Base-by-base conservation (phyloP, 2,888 invertebrate species). In the Brachypterus glaber region DNA sequence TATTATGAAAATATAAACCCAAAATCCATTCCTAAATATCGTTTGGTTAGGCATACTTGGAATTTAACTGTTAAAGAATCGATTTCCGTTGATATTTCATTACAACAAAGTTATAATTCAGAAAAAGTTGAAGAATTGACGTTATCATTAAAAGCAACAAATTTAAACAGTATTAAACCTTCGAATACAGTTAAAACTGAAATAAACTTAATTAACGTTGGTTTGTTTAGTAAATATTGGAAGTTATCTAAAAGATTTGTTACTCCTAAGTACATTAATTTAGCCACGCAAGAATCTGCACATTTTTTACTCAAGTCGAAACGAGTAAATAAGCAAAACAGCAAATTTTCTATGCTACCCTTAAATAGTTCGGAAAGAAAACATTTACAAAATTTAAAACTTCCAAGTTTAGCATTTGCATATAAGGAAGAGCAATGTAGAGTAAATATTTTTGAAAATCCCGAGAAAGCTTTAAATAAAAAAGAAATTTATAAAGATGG, bases 101-200 rank as follows among this genome's bases (percentile, higher is more conserved):
- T 69, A 33, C 65, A 68, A 32, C 59, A 68, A 21, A 70, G 70
- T 43, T 68, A 66, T 50, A 61, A 64, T 21, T 58, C 63, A 13
- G 56, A 54, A 37, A 47, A 43, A 7, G 57, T 66, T 18, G 74
- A 77, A 49, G 77, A 75, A 35, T 65, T 86, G 55, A 77, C 77
- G 32, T 56, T 87, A 8, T 75, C 79, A 21, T 63, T 84, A 2
- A 78, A 77, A 54, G 67, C 82, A 0, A 80, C 79, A 51, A 86
- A 86, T 62, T 68, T 77, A 24, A 79, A 78, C 58, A 72, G 74
- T 50, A 68, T 73, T 9, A 78, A 79, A 52, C 73, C 76, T 52
- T 71, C 73, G 0, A n/a, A n/a, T n/a, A n/a, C n/a, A n/a, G 67
- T 74, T n/a, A 58, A 59, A 48, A 75, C 64, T 41, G 69, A 62